Conservation (phyloP, 2,113 vertebrate genomes). For the Murina feae region DNA sequence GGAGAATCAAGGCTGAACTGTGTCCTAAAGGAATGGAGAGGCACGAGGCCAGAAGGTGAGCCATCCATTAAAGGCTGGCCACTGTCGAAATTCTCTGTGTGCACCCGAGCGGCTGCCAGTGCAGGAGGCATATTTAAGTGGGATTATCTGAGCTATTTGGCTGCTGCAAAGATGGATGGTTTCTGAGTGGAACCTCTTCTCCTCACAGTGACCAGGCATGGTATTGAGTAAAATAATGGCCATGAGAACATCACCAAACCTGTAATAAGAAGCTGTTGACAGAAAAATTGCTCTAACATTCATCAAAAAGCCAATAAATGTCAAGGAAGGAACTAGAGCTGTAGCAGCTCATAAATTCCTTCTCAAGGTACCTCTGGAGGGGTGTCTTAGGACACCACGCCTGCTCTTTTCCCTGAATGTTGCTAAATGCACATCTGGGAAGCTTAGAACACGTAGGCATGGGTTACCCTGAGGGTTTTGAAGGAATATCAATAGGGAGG, state of each 20-base stretch:
- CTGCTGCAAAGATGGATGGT: slow-evolving; percentile 67
- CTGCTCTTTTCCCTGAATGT: slow-evolving; percentile 45
- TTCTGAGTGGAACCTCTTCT: slow-evolving; percentile 59
- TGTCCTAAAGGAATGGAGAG: not conserved
- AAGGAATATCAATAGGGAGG: not conserved
- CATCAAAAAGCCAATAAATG: slow-evolving; percentile 80
- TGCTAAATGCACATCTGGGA: slow-evolving; percentile 30
- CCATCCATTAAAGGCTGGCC: slow-evolving; percentile 1
- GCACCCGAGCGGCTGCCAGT: not conserved
- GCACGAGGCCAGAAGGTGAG: not conserved
- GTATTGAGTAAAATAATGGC: slow-evolving; percentile 72
- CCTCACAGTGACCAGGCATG: slow-evolving; percentile 45
- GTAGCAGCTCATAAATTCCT: slow-evolving; percentile 69
- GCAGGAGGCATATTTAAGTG: slow-evolving; percentile 14
- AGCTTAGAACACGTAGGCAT: not conserved
- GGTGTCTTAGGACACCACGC: not conserved
- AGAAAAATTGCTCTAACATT: slow-evolving; percentile 77
- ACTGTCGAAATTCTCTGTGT: slow-evolving; percentile 45
- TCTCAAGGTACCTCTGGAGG: slow-evolving; percentile 50
- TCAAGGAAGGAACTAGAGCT: slow-evolving; percentile 68
- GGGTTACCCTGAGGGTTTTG: not conserved
- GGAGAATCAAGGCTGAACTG: not conserved
- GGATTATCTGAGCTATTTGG: slow-evolving; percentile 55
- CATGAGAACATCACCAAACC: slow-evolving; percentile 63
- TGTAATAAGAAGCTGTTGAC: slow-evolving; percentile 78